Percentiles rank a stretch among this genome's conserved stretches.
Conservation (phyloP, 2,888 invertebrate species). For the Drosophila birchii region DNA sequence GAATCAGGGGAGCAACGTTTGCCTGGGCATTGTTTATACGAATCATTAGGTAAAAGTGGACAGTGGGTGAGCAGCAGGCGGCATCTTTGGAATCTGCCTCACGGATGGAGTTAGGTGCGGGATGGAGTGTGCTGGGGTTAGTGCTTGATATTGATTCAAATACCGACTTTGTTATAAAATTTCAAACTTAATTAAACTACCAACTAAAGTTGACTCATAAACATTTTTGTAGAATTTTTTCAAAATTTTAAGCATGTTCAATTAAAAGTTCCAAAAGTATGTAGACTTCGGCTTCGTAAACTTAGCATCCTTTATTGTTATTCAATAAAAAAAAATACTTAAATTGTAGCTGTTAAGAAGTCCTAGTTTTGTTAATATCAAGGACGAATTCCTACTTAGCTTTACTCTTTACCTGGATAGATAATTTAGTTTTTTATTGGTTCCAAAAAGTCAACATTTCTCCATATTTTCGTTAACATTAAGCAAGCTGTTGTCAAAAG, state of each 20-base stretch:
- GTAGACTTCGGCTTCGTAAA: no score
- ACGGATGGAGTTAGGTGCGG: not conserved
- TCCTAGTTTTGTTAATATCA: not conserved
- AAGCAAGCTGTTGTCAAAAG: conserved; percentile 16
- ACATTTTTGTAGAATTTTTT: not conserved
- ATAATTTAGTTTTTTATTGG: not conserved
- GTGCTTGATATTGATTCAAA: not conserved
- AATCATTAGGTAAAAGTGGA: conserved; percentile 71
- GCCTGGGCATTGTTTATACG: conserved; percentile 61
- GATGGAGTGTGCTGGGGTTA: not conserved
- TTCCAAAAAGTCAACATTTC: conserved; percentile 11
- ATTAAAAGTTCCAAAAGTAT: no score
- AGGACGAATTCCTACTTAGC: no score
- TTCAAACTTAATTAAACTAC: not conserved
- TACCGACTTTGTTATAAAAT: not conserved
- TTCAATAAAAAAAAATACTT: no score
- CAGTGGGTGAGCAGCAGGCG: conserved; percentile 38
- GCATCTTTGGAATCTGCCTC: conserved; percentile 9
- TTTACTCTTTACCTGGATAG: not conserved
- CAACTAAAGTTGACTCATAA: not conserved
- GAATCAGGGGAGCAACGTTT: conserved; percentile 31
- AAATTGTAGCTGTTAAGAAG: no score
- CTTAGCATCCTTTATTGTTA: no score
- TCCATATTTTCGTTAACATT: conserved; percentile 23
- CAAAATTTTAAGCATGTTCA: no score